phyloP scores from a whole-genome alignment of 2,797 vertebrate genomes.

The Lacerta agilis region DNA sequence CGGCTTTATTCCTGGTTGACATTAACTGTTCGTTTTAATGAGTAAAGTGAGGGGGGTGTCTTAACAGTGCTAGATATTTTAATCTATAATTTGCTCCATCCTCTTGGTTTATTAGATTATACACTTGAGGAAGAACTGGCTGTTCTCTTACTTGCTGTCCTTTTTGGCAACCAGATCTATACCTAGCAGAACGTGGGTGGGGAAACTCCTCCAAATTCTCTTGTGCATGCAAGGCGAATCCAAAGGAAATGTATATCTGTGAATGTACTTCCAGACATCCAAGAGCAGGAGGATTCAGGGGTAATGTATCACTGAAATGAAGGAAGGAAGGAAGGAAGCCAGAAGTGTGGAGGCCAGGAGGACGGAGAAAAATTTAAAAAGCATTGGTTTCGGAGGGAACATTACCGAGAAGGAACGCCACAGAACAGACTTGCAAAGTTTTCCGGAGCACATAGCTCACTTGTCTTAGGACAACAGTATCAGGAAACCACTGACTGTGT shows the following conservation, averaged over 20 bases:
- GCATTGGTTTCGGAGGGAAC: neutral
- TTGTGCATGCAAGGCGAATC: constrained; percentile 61
- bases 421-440: constrained; percentile 21
- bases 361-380: constrained; percentile 29
- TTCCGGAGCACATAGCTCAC: neutral
- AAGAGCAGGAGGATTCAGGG: constrained; percentile 72
- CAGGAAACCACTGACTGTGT: neutral
- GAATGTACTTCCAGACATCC: constrained; percentile 59
- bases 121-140: constrained; percentile 71
- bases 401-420: neutral
- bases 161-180: constrained; percentile 70
- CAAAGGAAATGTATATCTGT: constrained; percentile 66
- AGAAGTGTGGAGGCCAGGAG: constrained; percentile 60
- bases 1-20: constrained; percentile 61
- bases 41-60: constrained; percentile 24
- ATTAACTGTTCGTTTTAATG: constrained; percentile 56
- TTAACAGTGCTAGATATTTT: constrained; percentile 59
- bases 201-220: constrained; percentile 66
- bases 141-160: constrained; percentile 73
- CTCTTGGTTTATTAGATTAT: constrained; percentile 71
- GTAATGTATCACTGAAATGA: constrained; percentile 82
- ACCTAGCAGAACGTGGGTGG: constrained; percentile 72
- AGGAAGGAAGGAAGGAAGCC: constrained; percentile 75
- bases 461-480: neutral
- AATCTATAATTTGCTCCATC: constrained; percentile 64